These are phyloP conservation scores for Sylvilagus floridanus DNA, from an alignment of 2,797 vertebrate species.

Conservation along the genomic window DNA sequence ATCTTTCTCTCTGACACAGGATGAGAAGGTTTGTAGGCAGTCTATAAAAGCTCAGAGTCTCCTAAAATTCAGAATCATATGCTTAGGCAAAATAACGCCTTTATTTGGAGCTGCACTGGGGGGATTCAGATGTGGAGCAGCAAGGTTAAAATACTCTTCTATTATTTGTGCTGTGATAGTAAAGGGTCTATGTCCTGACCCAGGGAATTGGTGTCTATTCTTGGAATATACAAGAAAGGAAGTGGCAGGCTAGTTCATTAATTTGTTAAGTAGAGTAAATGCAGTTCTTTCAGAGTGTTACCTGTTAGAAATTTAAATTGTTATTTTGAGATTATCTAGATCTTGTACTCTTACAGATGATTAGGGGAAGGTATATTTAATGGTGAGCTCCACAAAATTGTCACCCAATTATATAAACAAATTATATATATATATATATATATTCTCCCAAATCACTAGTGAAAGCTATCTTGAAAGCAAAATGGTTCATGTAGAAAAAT, in stretches of 20 bases:
- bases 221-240: not conserved
- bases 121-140: not conserved
- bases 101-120: not conserved
- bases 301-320: slow-evolving; percentile 14
- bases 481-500: not conserved
- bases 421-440: not conserved
- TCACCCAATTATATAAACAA: not conserved
- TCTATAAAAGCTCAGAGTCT: not conserved
- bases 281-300: not conserved
- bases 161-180: not conserved
- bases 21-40: not conserved
- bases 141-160: not conserved
- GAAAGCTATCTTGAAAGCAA: not conserved
- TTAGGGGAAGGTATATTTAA: not conserved
- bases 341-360: not conserved
- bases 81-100: not conserved
- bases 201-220: not conserved
- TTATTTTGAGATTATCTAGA: slow-evolving; percentile 31
- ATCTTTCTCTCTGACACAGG: not conserved
- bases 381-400: not conserved
- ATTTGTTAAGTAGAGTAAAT: not conserved
- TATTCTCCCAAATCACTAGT: not conserved
- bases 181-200: not conserved
- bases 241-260: not conserved
- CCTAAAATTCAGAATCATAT: not conserved